Conservation (phyloP, 1,140 invertebrate species). For the Solenopsis fugax region DNA sequence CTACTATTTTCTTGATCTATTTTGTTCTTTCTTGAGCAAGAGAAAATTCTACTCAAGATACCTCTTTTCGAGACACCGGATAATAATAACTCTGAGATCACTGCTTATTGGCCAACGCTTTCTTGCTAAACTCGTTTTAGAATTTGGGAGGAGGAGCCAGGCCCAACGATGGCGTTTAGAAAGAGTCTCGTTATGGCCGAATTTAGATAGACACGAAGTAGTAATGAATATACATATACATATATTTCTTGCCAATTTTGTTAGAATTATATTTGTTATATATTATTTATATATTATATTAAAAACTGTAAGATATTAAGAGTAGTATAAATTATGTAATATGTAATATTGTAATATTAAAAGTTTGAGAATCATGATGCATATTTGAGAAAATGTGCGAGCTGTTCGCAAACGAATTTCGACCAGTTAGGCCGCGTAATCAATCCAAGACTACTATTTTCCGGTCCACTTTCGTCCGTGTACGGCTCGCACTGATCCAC, state of each 20-base stretch:
- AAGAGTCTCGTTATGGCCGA: slow-evolving; percentile 25
- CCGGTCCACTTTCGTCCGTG: slow-evolving; percentile 49
- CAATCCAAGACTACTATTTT: slow-evolving; percentile 12
- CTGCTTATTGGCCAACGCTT: slow-evolving; percentile 22
- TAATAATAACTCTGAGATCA: slow-evolving; percentile 4
- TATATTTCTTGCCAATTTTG: not conserved
- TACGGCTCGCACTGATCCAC: slow-evolving; percentile 39
- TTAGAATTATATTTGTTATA: not conserved
- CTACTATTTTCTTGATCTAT: slow-evolving; percentile 7
- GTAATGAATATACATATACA: not conserved
- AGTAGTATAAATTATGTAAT: not conserved
- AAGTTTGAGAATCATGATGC: not conserved
- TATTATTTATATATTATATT: slow-evolving; percentile 8
- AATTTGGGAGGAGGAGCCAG: slow-evolving; percentile 32
- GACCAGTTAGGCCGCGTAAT: not conserved
- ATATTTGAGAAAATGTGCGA: not conserved
- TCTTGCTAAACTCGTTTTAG: slow-evolving; percentile 20
- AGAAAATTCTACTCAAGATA: not conserved
- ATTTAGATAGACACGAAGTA: not conserved
- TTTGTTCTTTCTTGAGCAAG: not conserved
- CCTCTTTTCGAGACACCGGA: not conserved
- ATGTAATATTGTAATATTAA: not conserved
- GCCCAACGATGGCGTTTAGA: slow-evolving; percentile 41
- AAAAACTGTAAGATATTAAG: not conserved
- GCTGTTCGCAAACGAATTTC: slow-evolving; percentile 5